Conservation (phyloP, 1,140 invertebrate species). For the Argopecten irradians region DNA sequence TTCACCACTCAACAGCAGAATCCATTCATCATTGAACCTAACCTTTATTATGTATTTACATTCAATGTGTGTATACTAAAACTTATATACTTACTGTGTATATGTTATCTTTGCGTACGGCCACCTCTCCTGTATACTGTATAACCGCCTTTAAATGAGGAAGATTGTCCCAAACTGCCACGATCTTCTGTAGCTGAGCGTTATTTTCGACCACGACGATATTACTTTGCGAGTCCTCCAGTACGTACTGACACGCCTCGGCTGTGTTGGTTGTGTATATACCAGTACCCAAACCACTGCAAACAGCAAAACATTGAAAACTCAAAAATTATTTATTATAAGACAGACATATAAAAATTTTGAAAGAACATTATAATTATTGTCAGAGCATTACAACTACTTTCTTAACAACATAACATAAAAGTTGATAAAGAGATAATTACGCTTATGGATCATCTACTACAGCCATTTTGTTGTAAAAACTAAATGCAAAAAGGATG, state of each 20-base stretch:
- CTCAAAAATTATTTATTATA: not conserved
- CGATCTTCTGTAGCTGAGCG: conserved; percentile 90
- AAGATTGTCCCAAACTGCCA: conserved; percentile 83
- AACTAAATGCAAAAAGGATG: not conserved
- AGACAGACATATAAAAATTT: no score
- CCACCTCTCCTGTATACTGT: conserved; percentile 87
- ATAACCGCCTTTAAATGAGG: conserved; percentile 89
- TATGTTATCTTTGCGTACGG: conserved; percentile 54
- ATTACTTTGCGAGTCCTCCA: conserved; percentile 85
- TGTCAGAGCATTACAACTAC: no score
- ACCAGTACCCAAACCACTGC: conserved; percentile 87
- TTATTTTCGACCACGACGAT: conserved; percentile 93
- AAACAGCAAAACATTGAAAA: conserved; percentile 83
- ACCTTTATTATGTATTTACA: no score
- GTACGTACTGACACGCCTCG: conserved; percentile 88
- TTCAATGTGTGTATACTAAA: no score
- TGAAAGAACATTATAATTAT: no score
- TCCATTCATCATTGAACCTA: not conserved
- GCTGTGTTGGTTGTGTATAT: conserved; percentile 95
- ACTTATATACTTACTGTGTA: conserved; percentile 63
- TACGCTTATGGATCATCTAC: no score
- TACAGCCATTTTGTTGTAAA: not conserved
- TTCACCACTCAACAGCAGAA: not conserved
- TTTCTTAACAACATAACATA: no score
- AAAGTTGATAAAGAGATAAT: no score